Evolutionary conservation across 2,888 invertebrate species (phyloP).

Genomic region (Lepidocyrtinus sp.): DNA sequence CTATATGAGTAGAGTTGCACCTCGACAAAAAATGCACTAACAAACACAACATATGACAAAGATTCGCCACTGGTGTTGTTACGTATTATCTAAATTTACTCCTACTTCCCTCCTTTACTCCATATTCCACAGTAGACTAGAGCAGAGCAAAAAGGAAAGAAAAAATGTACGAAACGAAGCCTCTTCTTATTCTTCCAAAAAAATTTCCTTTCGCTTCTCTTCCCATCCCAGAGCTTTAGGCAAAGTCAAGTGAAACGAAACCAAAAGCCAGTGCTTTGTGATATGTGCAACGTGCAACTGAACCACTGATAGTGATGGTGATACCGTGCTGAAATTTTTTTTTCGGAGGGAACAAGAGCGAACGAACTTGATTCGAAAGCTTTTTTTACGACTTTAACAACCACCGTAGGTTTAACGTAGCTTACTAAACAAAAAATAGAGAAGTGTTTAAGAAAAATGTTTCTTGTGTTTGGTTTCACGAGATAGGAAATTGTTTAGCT

Average conservation of each 20-base stretch:
- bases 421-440: background rate
- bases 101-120: constrained; percentile 4
- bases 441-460: constrained; percentile 11
- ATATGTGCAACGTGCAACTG: too few relatives aligned
- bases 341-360: too few relatives aligned
- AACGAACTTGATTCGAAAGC: too few relatives aligned
- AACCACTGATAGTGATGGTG: too few relatives aligned
- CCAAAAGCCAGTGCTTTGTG: too few relatives aligned
- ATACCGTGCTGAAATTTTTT: too few relatives aligned
- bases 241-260: background rate
- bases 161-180: too few relatives aligned
- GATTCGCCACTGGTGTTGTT: background rate
- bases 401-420: too few relatives aligned
- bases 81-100: constrained; percentile 20
- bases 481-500: too few relatives aligned
- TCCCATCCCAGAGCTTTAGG: background rate
- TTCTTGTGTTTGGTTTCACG: background rate
- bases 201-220: background rate
- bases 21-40: background rate
- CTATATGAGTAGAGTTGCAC: constrained; percentile 10
- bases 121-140: too few relatives aligned
- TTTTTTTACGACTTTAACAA: too few relatives aligned
- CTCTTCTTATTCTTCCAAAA: background rate
- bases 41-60: constrained; percentile 7
- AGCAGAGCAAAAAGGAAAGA: background rate